phyloP scores from a whole-genome alignment of 2,797 vertebrate species.

The Spondyliosoma cantharus region DNA sequence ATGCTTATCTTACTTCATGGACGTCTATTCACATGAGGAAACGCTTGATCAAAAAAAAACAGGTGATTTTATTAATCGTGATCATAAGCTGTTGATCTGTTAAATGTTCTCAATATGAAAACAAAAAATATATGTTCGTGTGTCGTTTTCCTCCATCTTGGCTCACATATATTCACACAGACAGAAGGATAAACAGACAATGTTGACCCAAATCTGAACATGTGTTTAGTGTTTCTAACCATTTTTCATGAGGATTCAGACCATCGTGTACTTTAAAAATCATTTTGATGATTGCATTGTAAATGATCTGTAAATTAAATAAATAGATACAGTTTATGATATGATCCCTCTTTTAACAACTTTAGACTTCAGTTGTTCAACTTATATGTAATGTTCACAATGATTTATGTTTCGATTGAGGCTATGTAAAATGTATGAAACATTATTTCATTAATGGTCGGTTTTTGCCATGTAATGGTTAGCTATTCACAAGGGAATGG shows the following conservation, averaged over 20 bases:
- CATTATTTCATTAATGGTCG: too few species aligned
- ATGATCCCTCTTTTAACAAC: not conserved
- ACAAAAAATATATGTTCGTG: not conserved
- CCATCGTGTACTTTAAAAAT: not conserved
- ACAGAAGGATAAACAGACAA: conserved; percentile 35
- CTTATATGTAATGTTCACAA: not conserved
- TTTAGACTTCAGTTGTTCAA: not conserved
- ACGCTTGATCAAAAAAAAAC: conserved; percentile 19
- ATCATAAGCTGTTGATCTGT: not conserved
- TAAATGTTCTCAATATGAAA: not conserved
- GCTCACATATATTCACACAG: conserved; percentile 13
- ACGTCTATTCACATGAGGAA: not conserved
- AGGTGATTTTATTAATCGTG: not conserved
- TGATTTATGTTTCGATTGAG: not conserved
- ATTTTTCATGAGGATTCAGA: conserved; percentile 38
- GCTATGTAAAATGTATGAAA: not conserved
- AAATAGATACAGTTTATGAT: not conserved
- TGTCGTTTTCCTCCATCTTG: conserved; percentile 21
- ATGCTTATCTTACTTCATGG: not conserved
- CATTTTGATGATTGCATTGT: not conserved
- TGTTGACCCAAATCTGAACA: conserved; percentile 50
- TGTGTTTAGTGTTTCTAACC: conserved; percentile 47
- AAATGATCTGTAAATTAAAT: not conserved
- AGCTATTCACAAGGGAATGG: too few species aligned
- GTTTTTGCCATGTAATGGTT: too few species aligned